Percentiles rank a stretch among this genome's conserved stretches.
These are phyloP conservation scores for Atractosteus spatula DNA, from an alignment of 2,113 vertebrate species.

Conservation along the genomic window DNA sequence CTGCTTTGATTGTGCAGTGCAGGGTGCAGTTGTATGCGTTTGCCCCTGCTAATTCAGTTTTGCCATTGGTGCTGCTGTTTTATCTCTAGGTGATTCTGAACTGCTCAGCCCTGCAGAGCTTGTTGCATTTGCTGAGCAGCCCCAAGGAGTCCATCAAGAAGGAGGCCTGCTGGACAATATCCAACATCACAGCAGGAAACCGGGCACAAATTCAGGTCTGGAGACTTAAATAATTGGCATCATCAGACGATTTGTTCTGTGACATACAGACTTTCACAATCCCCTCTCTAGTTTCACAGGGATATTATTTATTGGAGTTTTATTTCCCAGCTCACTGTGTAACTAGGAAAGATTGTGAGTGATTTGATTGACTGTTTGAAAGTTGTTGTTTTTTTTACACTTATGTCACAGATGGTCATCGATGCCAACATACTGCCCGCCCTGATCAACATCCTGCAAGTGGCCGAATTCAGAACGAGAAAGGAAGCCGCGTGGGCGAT, in stretches of 20 bases:
- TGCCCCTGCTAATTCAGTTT: slow-evolving; percentile 4
- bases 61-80: too few species aligned
- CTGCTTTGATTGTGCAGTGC: too few species aligned
- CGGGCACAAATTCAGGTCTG: slow-evolving; percentile 93
- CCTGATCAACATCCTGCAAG: slow-evolving; percentile 93
- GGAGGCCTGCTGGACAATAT: slow-evolving; percentile 98
- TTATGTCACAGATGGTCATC: slow-evolving; percentile 83
- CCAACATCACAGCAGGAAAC: slow-evolving; percentile 97
- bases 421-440: slow-evolving; percentile 89
- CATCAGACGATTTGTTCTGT: too few species aligned
- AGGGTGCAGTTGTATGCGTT: background rate
- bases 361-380: background rate
- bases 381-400: background rate
- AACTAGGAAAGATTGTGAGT: too few species aligned
- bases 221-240: too few species aligned
- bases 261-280: too few species aligned
- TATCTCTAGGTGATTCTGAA: slow-evolving; percentile 87
- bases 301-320: too few species aligned
- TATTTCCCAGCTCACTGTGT: too few species aligned
- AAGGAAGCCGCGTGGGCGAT: slow-evolving; percentile 98
- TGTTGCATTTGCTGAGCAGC: slow-evolving; percentile 91
- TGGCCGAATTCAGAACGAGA: slow-evolving; percentile 92
- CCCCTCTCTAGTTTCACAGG: too few species aligned
- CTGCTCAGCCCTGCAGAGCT: slow-evolving; percentile 92
- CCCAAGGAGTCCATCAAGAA: slow-evolving; percentile 98